Conservation (phyloP, 2,888 invertebrate genomes). For the Drosophila rubida region DNA sequence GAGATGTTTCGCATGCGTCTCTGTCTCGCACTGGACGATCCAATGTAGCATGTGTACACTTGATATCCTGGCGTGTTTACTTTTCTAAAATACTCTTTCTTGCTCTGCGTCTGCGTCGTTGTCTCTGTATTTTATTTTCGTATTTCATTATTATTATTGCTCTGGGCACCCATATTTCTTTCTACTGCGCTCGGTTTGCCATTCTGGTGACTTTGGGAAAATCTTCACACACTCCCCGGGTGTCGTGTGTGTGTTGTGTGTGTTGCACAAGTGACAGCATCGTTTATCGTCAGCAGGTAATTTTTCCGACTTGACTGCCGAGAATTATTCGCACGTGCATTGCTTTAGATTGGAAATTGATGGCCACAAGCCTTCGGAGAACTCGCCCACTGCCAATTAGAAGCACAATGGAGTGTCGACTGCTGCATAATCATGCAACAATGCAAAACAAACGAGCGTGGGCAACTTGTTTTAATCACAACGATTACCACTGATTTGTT, state of each 20-base stretch:
- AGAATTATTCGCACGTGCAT: slow-evolving; percentile 75
- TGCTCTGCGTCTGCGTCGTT: slow-evolving; percentile 30
- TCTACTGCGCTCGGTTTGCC: slow-evolving; percentile 43
- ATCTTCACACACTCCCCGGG: slow-evolving; percentile 66
- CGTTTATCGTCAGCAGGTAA: slow-evolving; percentile 75
- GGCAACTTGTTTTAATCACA: neutral
- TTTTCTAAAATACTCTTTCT: slow-evolving; percentile 73
- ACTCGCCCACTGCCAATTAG: slow-evolving; percentile 30
- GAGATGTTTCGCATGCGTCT: slow-evolving; percentile 66
- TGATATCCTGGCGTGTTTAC: slow-evolving; percentile 81
- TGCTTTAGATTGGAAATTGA: slow-evolving; percentile 62
- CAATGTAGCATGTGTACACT: slow-evolving; percentile 71
- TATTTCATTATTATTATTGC: slow-evolving; percentile 63
- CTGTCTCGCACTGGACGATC: slow-evolving; percentile 25
- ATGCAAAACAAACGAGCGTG: slow-evolving; percentile 13
- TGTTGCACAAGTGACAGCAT: slow-evolving; percentile 72
- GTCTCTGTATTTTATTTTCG: slow-evolving; percentile 53
- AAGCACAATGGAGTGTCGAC: slow-evolving; percentile 37
- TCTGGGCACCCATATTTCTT: slow-evolving; percentile 40
- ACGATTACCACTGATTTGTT: slow-evolving; percentile 17
- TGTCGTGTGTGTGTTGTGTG: slow-evolving; percentile 35
- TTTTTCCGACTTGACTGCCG: slow-evolving; percentile 64
- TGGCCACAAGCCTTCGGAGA: slow-evolving; percentile 50
- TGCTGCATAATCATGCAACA: slow-evolving; percentile 49
- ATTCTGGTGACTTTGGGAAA: slow-evolving; percentile 69